Percentiles rank a stretch among this genome's conserved stretches.
Evolutionary conservation across 2,888 invertebrate species (phyloP).

Genomic region (Fragum sueziense): DNA sequence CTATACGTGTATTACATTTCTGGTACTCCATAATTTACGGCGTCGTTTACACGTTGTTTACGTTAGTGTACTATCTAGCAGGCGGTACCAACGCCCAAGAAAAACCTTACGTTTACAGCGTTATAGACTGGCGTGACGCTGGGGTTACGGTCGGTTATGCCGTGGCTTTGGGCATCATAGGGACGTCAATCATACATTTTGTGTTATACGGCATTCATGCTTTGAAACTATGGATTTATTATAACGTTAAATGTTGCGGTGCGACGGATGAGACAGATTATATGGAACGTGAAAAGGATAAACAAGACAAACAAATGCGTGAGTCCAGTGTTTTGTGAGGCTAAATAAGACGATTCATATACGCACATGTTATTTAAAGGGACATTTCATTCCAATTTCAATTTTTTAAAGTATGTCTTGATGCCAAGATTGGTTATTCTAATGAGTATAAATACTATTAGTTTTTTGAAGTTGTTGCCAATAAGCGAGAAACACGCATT

Average conservation of each 20-base stretch:
- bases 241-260: not conserved
- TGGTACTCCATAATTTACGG: conserved; percentile 67
- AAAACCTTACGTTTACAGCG: conserved; percentile 87
- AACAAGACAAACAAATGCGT: not conserved
- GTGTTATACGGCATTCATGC: conserved; percentile 42
- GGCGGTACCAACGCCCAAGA: conserved; percentile 88
- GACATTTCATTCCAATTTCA: too few species aligned
- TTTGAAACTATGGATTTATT: conserved; percentile 32
- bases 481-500: too few species aligned
- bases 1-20: conserved; percentile 66
- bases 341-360: too few species aligned
- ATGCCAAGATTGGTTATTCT: too few species aligned
- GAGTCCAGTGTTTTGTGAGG: not conserved
- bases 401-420: too few species aligned
- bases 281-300: not conserved
- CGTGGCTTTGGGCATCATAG: conserved; percentile 61
- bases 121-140: conserved; percentile 85
- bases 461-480: too few species aligned
- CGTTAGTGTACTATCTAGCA: conserved; percentile 87
- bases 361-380: too few species aligned
- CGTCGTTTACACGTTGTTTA: conserved; percentile 84
- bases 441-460: too few species aligned
- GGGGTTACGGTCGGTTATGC: conserved; percentile 53
- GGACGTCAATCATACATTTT: conserved; percentile 61
- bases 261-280: not conserved